Percentiles rank a stretch among this genome's conserved stretches.
These are phyloP conservation scores for Popillia japonica DNA, from an alignment of 1,140 invertebrate species.

Conservation along the genomic window DNA sequence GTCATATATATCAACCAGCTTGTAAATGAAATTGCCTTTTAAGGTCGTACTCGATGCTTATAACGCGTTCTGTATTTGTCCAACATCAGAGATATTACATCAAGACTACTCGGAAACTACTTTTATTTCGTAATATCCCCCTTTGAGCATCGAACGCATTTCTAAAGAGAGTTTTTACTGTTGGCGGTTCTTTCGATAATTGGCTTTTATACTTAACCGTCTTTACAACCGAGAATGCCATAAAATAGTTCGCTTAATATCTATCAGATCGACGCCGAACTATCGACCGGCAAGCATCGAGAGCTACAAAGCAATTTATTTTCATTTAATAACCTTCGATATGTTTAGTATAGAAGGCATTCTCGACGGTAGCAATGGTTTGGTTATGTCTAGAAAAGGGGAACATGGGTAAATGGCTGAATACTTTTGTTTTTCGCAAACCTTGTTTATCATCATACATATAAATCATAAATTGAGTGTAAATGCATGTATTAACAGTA, in stretches of 20 bases:
- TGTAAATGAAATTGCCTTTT: too few species aligned
- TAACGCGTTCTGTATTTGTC: conserved; percentile 37
- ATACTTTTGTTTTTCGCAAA: too few species aligned
- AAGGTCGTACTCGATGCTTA: too few species aligned
- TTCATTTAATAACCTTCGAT: conserved; percentile 24
- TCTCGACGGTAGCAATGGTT: neutral
- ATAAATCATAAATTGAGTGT: too few species aligned
- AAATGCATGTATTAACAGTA: too few species aligned
- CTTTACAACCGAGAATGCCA: conserved; percentile 18
- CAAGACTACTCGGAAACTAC: conserved; percentile 35
- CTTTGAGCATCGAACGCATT: neutral
- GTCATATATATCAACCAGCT: too few species aligned
- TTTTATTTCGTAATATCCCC: neutral
- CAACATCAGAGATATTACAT: conserved; percentile 11
- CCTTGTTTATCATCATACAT: too few species aligned
- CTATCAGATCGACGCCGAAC: conserved; percentile 20
- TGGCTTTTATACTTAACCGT: conserved; percentile 14
- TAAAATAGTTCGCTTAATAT: conserved; percentile 12
- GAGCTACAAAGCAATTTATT: conserved; percentile 10
- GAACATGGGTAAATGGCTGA: too few species aligned
- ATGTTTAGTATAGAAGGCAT: too few species aligned
- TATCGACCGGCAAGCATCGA: neutral
- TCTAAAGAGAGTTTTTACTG: neutral
- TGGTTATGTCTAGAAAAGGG: too few species aligned
- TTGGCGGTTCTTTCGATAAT: conserved; percentile 3